Conservation (phyloP, 1,140 invertebrate genomes). For the Cydia amplana region DNA sequence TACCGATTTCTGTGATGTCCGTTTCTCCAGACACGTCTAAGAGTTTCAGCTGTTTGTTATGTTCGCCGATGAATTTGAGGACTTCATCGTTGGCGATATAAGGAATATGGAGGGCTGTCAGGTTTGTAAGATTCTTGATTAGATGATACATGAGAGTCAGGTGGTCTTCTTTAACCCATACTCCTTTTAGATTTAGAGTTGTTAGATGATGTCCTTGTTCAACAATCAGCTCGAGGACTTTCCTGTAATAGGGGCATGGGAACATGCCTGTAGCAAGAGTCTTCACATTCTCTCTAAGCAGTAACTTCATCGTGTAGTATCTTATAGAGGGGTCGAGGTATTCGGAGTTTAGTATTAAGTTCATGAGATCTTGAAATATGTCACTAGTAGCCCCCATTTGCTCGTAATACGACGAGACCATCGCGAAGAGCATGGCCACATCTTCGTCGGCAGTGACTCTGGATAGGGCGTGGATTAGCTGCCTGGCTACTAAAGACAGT, state of each 20-base stretch:
- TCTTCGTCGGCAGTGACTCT: slow-evolving; percentile 78
- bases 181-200: slow-evolving; percentile 83
- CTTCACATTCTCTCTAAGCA: slow-evolving; percentile 82
- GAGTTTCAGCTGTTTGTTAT: slow-evolving; percentile 80
- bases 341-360: slow-evolving; percentile 81
- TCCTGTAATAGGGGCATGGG: slow-evolving; percentile 83
- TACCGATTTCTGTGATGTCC: slow-evolving; percentile 82
- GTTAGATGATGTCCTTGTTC: slow-evolving; percentile 81
- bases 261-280: slow-evolving; percentile 83
- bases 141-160: slow-evolving; percentile 81
- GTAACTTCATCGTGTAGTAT: slow-evolving; percentile 81
- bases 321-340: slow-evolving; percentile 83
- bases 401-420: slow-evolving; percentile 81
- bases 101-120: slow-evolving; percentile 82
- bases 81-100: slow-evolving; percentile 85
- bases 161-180: slow-evolving; percentile 85
- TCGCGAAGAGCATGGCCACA: slow-evolving; percentile 78
- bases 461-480: slow-evolving; percentile 72
- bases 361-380: slow-evolving; percentile 83
- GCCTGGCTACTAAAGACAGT: slow-evolving; percentile 74
- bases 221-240: slow-evolving; percentile 82
- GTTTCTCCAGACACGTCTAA: slow-evolving; percentile 84
- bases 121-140: slow-evolving; percentile 78
- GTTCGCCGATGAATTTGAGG: slow-evolving; percentile 80
- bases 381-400: slow-evolving; percentile 80